phyloP scores from a whole-genome alignment of 2,797 vertebrate species.

The Kryptopterus vitreolus region DNA sequence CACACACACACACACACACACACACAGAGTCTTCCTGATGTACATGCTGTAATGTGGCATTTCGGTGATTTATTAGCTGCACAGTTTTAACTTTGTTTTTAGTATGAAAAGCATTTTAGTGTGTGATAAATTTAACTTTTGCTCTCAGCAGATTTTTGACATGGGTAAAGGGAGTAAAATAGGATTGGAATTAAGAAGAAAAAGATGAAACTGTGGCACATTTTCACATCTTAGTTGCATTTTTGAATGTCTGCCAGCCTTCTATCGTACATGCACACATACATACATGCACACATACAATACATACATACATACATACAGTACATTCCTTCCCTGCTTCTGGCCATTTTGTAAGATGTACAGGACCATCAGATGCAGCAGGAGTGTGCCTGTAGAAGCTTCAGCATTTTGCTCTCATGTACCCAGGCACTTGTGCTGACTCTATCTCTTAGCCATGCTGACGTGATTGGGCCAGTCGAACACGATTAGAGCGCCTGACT shows the following conservation, averaged over 20 bases:
- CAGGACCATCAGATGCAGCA: constrained; percentile 50
- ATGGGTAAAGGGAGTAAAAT: background rate
- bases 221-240: background rate
- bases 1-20: constrained; percentile 20
- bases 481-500: constrained; percentile 60
- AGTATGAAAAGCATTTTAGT: background rate
- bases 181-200: background rate
- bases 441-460: constrained; percentile 76
- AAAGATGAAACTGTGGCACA: background rate
- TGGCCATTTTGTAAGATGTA: constrained; percentile 29
- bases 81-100: constrained; percentile 9
- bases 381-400: constrained; percentile 40
- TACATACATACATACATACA: constrained; percentile 34
- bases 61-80: constrained; percentile 22
- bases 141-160: constrained; percentile 4
- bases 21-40: constrained; percentile 30
- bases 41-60: constrained; percentile 24
- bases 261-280: constrained; percentile 29
- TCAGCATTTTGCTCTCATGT: constrained; percentile 63
- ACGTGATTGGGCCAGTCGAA: constrained; percentile 75
- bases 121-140: constrained; percentile 19
- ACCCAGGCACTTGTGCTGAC: constrained; percentile 77
- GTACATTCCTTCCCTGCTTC: background rate
- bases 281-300: constrained; percentile 19
- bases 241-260: background rate